Evolutionary conservation across 2,113 vertebrate genomes (phyloP), one percentile per base, ranked within the genome.

Genomic region (Pollachius pollachius): DNA sequence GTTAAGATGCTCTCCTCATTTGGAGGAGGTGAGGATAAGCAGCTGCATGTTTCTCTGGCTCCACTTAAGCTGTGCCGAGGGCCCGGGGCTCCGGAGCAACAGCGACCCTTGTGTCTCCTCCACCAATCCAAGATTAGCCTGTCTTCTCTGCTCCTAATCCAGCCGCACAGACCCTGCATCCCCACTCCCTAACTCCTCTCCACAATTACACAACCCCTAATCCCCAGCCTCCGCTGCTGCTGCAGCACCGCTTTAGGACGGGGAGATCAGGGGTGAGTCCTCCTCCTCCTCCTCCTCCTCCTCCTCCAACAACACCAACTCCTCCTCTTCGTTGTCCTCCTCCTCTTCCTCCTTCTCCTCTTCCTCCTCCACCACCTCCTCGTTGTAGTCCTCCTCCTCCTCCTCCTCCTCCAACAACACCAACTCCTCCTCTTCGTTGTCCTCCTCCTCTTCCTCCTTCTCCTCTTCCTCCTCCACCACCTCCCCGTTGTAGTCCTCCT

Each of bases 141-240:
- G 84, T 87, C 89, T 87, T 87, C 89, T 92, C 91, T 48, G 41
- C 89, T 92, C 90, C 92, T 92, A 92, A 93, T 93, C 92, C 92
- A 91, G 85, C 89, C 5, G 41, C 41, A 87, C 89, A 90, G 92
- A 92, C 84, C 89, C 88, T 69, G 87, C 91, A 91, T 91, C 90
- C 87, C 85, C 89, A 90, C 90, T 92, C 89, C 82, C 89, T 88
- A 89, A 92, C 90, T 89, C 89, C 90, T 91, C 90, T 88, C 89
- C 83, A 92, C 91, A 93, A 92, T 92, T 93, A 93, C 87, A 80
- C 85, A 87, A 85, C 82, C 86, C 85, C 81, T 93, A 93, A 93
- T 93, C 91, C 91, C 87, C 78, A 87, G 87, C 82, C 87, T 83
- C 89, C 88, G 90, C 89, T 88, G 90, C 91, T 90, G 90, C 88